A percentile compares a stretch with the other conserved stretches of the same genome.
These are phyloP conservation scores for Rhaphigaster nebulosa DNA, from an alignment of 2,888 invertebrate species.

Conservation along the genomic window DNA sequence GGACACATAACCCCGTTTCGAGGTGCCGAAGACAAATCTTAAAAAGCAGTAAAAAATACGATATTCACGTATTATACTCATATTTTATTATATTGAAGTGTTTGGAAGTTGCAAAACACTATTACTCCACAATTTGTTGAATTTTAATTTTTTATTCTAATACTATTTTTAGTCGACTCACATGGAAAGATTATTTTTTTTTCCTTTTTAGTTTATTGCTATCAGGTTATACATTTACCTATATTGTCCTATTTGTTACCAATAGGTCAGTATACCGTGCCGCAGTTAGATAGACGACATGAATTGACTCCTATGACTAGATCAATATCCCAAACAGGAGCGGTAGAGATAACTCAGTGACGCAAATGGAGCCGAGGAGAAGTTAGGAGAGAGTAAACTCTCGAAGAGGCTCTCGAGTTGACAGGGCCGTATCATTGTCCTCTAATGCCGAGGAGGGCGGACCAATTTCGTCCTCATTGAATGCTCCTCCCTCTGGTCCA, in stretches of 20 bases:
- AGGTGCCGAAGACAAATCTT: too few relatives aligned
- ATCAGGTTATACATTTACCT: too few relatives aligned
- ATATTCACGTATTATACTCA: too few relatives aligned
- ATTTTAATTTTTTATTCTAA: too few relatives aligned
- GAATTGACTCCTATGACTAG: background rate
- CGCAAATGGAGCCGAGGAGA: background rate
- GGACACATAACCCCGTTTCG: too few relatives aligned
- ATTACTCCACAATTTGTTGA: too few relatives aligned
- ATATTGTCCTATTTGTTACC: background rate
- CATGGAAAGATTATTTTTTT: too few relatives aligned
- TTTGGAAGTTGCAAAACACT: too few relatives aligned
- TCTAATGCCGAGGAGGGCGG: background rate
- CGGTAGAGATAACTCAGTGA: background rate
- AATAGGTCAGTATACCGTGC: background rate
- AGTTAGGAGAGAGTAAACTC: background rate
- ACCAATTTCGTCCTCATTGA: background rate
- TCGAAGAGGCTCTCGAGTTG: background rate
- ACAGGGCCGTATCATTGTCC: constrained; percentile 20
- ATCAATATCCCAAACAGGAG: background rate
- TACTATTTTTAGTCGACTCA: too few relatives aligned
- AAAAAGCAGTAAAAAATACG: too few relatives aligned
- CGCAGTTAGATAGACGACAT: background rate
- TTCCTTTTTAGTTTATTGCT: too few relatives aligned
- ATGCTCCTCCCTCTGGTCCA: background rate
- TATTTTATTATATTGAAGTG: too few relatives aligned